Conservation (phyloP, 2,113 vertebrate genomes). For the Leptosomus discolor region DNA sequence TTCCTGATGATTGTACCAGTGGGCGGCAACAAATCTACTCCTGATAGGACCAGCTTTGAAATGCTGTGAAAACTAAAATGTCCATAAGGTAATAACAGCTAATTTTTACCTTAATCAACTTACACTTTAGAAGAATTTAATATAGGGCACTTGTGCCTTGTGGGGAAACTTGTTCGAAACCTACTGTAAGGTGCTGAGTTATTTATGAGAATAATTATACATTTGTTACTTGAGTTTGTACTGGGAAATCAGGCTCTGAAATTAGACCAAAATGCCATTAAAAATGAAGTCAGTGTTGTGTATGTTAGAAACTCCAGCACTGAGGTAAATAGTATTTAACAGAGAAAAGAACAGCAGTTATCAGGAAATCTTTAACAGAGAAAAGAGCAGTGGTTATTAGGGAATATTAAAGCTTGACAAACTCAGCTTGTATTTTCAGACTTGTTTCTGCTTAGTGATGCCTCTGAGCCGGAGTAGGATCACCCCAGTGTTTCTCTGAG, state of each 20-base stretch:
- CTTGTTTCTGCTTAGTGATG: not conserved
- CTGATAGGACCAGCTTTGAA: slow-evolving; percentile 82
- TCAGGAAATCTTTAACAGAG: slow-evolving; percentile 21
- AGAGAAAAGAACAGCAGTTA: slow-evolving; percentile 14
- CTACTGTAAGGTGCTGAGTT: slow-evolving; percentile 81
- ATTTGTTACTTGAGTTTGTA: slow-evolving; percentile 79
- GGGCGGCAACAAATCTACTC: slow-evolving; percentile 85
- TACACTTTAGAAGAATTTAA: slow-evolving; percentile 88
- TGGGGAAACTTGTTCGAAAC: slow-evolving; percentile 83
- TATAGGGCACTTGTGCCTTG: slow-evolving; percentile 82
- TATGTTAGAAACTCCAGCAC: slow-evolving; percentile 46
- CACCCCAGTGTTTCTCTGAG: not conserved
- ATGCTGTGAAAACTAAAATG: slow-evolving; percentile 83
- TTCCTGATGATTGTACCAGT: slow-evolving; percentile 95
- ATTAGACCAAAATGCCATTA: slow-evolving; percentile 71
- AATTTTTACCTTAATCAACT: slow-evolving; percentile 95
- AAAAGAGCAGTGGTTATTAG: slow-evolving; percentile 35
- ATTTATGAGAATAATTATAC: slow-evolving; percentile 88
- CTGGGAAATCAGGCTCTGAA: slow-evolving; percentile 77
- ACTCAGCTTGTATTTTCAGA: not conserved
- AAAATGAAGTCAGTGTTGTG: slow-evolving; percentile 62
- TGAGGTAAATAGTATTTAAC: slow-evolving; percentile 61
- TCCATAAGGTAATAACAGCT: slow-evolving; percentile 90
- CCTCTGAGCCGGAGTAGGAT: not conserved
- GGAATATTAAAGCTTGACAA: slow-evolving; percentile 58